phyloP scores from a whole-genome alignment of 92 coral and sea anemone genomes.

The Phenganax stokvisi region DNA sequence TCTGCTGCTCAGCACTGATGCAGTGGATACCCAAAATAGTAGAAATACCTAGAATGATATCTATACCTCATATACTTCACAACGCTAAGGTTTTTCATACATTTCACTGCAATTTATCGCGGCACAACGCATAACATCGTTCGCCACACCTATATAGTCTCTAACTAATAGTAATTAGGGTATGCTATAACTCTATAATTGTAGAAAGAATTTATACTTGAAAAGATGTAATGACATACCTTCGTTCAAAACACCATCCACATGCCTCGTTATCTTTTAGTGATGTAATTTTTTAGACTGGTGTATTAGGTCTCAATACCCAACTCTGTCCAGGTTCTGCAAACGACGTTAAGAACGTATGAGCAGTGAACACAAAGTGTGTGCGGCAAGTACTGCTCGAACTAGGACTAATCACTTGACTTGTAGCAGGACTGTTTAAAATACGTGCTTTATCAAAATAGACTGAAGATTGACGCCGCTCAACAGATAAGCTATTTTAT shows the following conservation, averaged over 20 bases:
- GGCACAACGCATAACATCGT: too few species aligned
- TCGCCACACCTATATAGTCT: too few species aligned
- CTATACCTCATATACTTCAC: too few species aligned
- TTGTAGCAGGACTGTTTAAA: constrained; percentile 16
- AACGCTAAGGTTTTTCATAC: too few species aligned
- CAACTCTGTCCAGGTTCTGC: not conserved
- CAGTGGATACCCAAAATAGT: too few species aligned
- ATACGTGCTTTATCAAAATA: constrained; percentile 28
- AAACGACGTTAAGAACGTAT: not conserved
- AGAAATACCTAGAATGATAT: too few species aligned
- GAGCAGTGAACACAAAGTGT: not conserved
- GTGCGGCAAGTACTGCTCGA: not conserved
- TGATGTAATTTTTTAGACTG: not conserved
- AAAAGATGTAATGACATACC: too few species aligned
- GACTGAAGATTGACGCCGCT: constrained; percentile 17
- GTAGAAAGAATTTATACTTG: too few species aligned
- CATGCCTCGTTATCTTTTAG: not conserved
- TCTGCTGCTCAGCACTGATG: too few species aligned
- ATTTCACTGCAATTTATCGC: too few species aligned
- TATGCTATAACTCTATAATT: too few species aligned
- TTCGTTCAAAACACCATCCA: not conserved
- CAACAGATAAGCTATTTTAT: constrained; percentile 26
- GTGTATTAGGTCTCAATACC: not conserved
- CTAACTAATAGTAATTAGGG: too few species aligned
- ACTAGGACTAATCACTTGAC: not conserved